Conservation (phyloP, 2,797 vertebrate genomes). For the Pipistrellus nathusii region DNA sequence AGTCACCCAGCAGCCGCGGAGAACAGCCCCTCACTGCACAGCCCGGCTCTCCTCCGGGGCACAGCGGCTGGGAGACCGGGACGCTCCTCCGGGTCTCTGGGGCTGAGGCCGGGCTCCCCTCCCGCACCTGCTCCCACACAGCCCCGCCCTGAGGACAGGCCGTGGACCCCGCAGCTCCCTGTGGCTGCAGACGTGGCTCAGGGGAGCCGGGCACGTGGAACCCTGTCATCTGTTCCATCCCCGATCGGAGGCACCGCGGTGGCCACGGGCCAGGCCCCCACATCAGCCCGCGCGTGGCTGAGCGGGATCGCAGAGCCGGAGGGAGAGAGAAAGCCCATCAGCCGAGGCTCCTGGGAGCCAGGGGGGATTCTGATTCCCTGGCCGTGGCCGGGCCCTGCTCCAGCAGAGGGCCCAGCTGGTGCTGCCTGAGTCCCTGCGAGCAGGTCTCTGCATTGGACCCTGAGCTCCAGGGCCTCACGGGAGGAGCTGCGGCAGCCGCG, state of each 20-base stretch:
- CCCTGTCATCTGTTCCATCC: too few species aligned
- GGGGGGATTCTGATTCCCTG: neutral
- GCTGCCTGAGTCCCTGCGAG: neutral
- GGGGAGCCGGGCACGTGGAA: neutral
- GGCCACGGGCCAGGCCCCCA: neutral
- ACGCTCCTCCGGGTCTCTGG: neutral
- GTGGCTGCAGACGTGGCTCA: neutral
- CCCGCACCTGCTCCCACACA: neutral
- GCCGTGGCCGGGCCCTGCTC: neutral
- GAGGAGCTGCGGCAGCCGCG: fast-evolving
- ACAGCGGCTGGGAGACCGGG: neutral
- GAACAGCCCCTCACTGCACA: neutral
- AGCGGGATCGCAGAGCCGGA: neutral
- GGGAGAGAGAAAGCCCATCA: neutral
- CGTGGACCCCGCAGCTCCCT: neutral
- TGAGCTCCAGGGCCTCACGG: neutral
- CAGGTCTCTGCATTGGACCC: fast-evolving
- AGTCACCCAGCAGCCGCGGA: neutral
- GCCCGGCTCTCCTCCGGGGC: neutral
- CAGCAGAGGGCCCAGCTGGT: fast-evolving
- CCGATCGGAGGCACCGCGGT: neutral
- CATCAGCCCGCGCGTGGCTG: neutral
- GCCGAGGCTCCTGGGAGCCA: neutral
- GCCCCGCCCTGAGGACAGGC: neutral
- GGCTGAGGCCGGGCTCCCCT: neutral